phyloP scores from a whole-genome alignment of 2,113 vertebrate species.

The Mohoua ochrocephala region DNA sequence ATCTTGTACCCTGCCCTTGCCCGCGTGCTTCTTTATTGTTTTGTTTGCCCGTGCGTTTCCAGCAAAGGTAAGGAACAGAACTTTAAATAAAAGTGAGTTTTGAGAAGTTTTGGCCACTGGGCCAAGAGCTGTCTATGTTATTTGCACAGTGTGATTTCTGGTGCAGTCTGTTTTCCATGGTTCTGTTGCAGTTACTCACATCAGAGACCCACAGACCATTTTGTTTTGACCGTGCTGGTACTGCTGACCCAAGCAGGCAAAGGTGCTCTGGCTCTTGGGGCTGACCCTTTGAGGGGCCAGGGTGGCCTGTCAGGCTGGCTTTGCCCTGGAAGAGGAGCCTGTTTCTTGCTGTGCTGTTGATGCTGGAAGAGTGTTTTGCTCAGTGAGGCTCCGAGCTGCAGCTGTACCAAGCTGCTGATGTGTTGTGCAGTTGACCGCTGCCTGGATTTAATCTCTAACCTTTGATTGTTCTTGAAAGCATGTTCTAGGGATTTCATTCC shows the following conservation, averaged over 20 bases:
- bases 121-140: neutral
- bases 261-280: neutral
- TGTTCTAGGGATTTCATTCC: slow-evolving; percentile 43
- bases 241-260: neutral
- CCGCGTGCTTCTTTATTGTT: neutral
- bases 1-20: neutral
- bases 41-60: neutral
- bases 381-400: neutral
- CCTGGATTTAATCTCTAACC: slow-evolving; percentile 52
- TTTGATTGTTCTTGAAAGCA: slow-evolving; percentile 50
- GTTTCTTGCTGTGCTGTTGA: neutral
- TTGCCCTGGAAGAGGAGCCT: neutral
- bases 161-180: neutral
- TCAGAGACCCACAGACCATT: neutral
- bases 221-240: neutral
- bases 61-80: neutral
- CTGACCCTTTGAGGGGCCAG: neutral
- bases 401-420: neutral
- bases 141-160: neutral
- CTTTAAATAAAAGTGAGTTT: neutral
- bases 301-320: neutral
- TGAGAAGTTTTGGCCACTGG: neutral
- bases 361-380: neutral
- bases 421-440: neutral
- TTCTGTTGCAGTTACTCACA: neutral